A percentile compares a stretch with the other conserved stretches of the same genome.
phyloP scores from a whole-genome alignment of 1,140 invertebrate species.

The Trichonephila clavipes region DNA sequence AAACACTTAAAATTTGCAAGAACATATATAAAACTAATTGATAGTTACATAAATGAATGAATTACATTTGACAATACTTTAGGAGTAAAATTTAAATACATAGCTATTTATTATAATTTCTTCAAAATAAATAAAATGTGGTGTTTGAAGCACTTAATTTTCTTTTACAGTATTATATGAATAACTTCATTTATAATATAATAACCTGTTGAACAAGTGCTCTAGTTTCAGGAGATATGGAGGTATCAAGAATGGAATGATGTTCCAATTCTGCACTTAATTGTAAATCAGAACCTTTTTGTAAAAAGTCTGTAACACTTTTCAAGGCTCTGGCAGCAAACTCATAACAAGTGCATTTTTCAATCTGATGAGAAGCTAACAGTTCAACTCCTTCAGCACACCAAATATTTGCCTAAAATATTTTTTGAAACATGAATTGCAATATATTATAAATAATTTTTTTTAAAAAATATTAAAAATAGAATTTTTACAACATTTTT shows the following conservation, averaged over 20 bases:
- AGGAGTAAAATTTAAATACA: too few species aligned
- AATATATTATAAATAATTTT: too few species aligned
- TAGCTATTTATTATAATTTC: too few species aligned
- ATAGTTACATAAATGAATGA: too few species aligned
- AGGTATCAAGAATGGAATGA: slow-evolving; percentile 87
- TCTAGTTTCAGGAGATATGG: slow-evolving; percentile 91
- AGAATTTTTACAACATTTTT: not conserved
- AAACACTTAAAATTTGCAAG: too few species aligned
- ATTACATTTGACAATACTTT: too few species aligned
- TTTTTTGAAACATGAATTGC: too few species aligned
- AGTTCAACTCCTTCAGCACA: slow-evolving; percentile 94
- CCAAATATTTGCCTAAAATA: slow-evolving; percentile 93
- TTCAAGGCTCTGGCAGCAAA: slow-evolving; percentile 84
- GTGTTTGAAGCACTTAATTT: too few species aligned
- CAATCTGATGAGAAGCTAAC: slow-evolving; percentile 89
- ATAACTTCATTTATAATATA: not conserved
- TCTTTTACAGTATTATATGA: too few species aligned
- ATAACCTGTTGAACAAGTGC: slow-evolving; percentile 90
- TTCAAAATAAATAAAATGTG: too few species aligned
- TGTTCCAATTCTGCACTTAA: slow-evolving; percentile 87
- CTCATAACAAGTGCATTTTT: slow-evolving; percentile 85
- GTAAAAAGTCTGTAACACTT: slow-evolving; percentile 88
- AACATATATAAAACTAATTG: too few species aligned
- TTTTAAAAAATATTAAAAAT: not conserved
- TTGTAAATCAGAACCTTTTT: slow-evolving; percentile 88